Base-by-base conservation (phyloP, 1,140 invertebrate species). In the Bilobella aurantiaca region DNA sequence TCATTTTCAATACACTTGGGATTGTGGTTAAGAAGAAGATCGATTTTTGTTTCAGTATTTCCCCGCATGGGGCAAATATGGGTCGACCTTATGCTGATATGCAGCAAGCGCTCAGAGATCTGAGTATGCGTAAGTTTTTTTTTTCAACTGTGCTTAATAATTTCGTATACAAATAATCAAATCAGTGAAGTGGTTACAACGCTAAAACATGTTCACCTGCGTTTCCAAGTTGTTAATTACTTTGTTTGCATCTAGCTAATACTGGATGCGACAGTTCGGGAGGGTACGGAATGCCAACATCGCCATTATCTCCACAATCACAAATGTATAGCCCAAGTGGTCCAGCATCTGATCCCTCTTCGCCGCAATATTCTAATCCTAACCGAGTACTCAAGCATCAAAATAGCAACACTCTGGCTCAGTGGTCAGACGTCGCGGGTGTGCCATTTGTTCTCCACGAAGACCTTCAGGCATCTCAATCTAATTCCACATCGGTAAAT, bases 61-160 rank as follows among this genome's bases (percentile, higher is more conserved):
- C 49, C 3, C 42, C 62, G n/a, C n/a, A n/a, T n/a, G n/a, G n/a
- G n/a, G n/a, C n/a, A n/a, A n/a, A n/a, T n/a, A n/a, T n/a, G n/a
- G n/a, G n/a, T n/a, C n/a, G n/a, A n/a, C n/a, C n/a, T n/a, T 70
- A 70, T 65, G 65, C 69, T 1, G 61, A 65, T 53, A 25, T 70
- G 30, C 65, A 68, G 21, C 53, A 67, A 8, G 63, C 65, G 30
- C 32, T 68, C 28, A 70, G 60, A 47, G 69, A 67, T 8, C 42
- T 70, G 12, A 64, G 18, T 8, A 42, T 66, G 23, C 59, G 62
- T 66, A 61, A 47, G 42, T 58, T n/a, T 3, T 58, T 28, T 23
- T 42, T n/a, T 8, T 27, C 23, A 18, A 30, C 25, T 32, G 29
- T 32, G 3, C 12, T 16, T 8, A 29, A 30, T 53, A 21, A 49